Evolutionary conservation across 2,888 invertebrate species (phyloP).

Genomic region (Ochlodes sylvanus): DNA sequence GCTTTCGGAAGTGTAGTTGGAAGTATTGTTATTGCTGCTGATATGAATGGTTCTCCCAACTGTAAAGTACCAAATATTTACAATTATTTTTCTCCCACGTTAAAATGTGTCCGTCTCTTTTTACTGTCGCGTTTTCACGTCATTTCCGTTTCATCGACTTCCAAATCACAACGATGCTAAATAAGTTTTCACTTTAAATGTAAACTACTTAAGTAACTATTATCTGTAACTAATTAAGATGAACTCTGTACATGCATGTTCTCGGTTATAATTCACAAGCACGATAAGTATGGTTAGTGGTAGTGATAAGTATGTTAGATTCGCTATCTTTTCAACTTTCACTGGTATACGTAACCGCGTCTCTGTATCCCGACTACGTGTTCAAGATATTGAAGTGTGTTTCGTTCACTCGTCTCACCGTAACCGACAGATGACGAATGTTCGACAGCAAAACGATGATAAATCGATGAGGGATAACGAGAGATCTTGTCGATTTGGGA

Average conservation of each 20-base stretch:
- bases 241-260: slow-evolving; percentile 4
- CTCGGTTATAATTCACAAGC: slow-evolving; percentile 3
- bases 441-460: background rate
- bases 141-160: too few species aligned
- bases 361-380: background rate
- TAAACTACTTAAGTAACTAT: background rate
- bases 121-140: too few species aligned
- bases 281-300: slow-evolving; percentile 13
- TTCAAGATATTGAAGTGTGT: slow-evolving; percentile 7
- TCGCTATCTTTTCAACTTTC: slow-evolving; percentile 32
- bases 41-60: too few species aligned
- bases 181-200: too few species aligned
- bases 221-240: slow-evolving; percentile 3
- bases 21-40: background rate
- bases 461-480: background rate
- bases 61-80: background rate
- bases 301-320: too few species aligned
- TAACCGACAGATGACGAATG: slow-evolving; percentile 1
- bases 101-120: too few species aligned
- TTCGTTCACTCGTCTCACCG: background rate
- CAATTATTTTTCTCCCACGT: too few species aligned
- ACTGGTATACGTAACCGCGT: slow-evolving; percentile 27
- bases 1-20: slow-evolving; percentile 16
- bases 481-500: too few species aligned
- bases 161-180: too few species aligned